Conservation (phyloP, 2,797 vertebrate genomes). For the Arvicola amphibius region DNA sequence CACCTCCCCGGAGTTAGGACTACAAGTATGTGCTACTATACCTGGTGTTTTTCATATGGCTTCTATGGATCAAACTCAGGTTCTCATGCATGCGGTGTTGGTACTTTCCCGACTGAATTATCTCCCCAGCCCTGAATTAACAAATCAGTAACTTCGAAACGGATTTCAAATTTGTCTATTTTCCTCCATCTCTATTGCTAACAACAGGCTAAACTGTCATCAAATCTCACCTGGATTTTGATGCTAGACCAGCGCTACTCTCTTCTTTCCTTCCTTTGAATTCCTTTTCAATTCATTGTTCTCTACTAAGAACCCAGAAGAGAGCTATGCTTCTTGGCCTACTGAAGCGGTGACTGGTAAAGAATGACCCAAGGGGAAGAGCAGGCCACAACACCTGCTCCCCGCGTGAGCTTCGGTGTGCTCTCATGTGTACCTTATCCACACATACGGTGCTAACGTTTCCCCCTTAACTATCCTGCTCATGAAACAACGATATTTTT, state of each 20-base stretch:
- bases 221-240: background rate
- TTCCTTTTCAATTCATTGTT: background rate
- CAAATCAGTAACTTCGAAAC: background rate
- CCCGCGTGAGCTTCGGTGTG: background rate
- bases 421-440: background rate
- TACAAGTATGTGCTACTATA: background rate
- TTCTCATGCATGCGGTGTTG: background rate
- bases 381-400: background rate
- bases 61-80: background rate
- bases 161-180: background rate
- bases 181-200: background rate
- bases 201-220: background rate
- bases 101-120: no score
- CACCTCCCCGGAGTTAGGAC: background rate
- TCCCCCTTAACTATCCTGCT: background rate
- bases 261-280: background rate
- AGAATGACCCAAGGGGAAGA: background rate
- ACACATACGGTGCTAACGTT: background rate
- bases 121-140: background rate
- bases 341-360: background rate
- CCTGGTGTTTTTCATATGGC: background rate
- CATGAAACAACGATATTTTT: background rate
- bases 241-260: background rate
- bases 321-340: background rate
- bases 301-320: background rate